These are phyloP conservation scores for Corythaeola cristata DNA, from an alignment of 2,113 vertebrate genomes.

Conservation along the genomic window DNA sequence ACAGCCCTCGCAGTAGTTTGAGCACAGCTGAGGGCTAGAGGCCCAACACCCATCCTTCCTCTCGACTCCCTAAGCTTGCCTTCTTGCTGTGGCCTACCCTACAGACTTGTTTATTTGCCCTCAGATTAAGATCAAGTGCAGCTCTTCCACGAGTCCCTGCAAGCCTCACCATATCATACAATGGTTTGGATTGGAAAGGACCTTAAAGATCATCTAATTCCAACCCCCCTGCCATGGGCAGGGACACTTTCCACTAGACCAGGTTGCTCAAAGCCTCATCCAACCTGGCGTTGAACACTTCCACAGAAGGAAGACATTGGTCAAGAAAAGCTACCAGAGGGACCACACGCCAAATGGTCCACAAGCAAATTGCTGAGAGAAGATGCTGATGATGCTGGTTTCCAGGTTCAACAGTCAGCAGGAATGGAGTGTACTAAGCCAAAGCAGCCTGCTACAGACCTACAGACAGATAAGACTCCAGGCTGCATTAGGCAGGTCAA, in stretches of 20 bases:
- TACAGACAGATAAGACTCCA: background rate
- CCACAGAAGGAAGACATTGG: background rate
- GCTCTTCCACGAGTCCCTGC: background rate
- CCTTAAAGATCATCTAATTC: no score
- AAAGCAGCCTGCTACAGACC: background rate
- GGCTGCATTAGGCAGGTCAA: background rate
- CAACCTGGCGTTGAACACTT: no score
- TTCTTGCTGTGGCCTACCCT: background rate
- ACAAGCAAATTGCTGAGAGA: background rate
- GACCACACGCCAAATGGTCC: background rate
- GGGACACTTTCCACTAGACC: no score
- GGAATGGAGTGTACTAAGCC: background rate
- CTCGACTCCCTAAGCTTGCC: background rate
- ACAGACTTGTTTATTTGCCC: background rate
- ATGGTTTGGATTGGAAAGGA: no score
- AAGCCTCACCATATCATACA: background rate
- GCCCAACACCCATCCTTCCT: background rate
- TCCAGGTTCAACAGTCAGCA: background rate
- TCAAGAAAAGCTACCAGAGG: background rate
- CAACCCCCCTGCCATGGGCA: no score
- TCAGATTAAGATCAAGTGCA: background rate
- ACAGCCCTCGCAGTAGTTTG: background rate
- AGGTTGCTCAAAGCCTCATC: no score
- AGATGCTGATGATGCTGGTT: background rate
- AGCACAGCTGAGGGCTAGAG: background rate